Percentiles rank a stretch among this genome's conserved stretches.
Evolutionary conservation across 2,888 invertebrate species (phyloP).

Genomic region (Leptopilina drosophilae): DNA sequence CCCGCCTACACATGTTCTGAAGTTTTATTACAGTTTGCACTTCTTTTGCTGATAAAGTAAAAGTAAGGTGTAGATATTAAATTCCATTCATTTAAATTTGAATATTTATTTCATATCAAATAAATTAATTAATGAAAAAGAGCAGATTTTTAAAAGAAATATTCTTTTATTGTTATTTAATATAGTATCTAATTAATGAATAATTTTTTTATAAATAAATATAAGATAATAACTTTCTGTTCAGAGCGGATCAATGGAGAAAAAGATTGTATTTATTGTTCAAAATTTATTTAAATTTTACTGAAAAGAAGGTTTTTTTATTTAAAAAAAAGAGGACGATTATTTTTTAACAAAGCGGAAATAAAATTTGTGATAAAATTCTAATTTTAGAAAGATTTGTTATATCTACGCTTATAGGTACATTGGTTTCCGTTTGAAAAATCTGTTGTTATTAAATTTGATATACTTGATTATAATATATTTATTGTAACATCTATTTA

Average conservation of each 20-base stretch:
- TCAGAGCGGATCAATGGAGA: too few species aligned
- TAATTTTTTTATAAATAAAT: too few species aligned
- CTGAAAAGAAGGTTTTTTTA: too few species aligned
- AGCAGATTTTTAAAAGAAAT: too few species aligned
- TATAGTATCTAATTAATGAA: too few species aligned
- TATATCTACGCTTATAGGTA: not conserved
- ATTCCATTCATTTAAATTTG: not conserved
- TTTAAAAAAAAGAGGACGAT: too few species aligned
- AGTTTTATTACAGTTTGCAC: constrained; percentile 5
- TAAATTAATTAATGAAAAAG: too few species aligned
- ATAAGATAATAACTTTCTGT: too few species aligned
- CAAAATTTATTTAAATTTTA: too few species aligned
- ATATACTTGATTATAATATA: not conserved
- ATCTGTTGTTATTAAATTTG: not conserved
- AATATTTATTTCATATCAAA: too few species aligned
- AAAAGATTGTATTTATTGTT: too few species aligned
- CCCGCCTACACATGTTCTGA: not conserved
- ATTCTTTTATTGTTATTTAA: too few species aligned
- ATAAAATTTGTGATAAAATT: not conserved
- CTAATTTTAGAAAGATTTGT: not conserved
- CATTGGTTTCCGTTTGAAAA: not conserved
- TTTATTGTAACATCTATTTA: not conserved
- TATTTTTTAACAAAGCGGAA: not conserved
- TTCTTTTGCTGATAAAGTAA: constrained; percentile 3
- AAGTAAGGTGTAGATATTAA: not conserved